Evolutionary conservation across 2,113 vertebrate genomes (phyloP).

Genomic region (Leptocoma aspasia): DNA sequence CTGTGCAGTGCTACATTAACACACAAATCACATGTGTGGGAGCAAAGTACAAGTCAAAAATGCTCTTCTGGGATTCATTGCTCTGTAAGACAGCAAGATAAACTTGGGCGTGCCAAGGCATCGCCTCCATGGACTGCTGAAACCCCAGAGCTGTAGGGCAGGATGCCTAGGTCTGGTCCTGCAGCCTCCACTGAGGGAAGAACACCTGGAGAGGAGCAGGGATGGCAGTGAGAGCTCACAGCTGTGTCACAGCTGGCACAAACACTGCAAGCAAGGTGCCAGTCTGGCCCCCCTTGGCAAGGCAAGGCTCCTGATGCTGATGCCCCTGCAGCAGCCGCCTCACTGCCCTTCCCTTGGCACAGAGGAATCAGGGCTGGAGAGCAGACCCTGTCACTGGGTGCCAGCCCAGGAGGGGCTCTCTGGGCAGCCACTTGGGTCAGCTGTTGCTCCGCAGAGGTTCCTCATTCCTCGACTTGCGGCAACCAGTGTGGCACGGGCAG

Average conservation of each 20-base stretch:
- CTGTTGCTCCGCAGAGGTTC: neutral
- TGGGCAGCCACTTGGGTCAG: neutral
- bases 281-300: too few relatives aligned
- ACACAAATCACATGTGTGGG: accelerated
- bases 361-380: neutral
- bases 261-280: neutral
- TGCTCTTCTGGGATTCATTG: neutral
- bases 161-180: neutral
- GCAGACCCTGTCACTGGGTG: accelerated
- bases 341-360: accelerated
- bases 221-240: neutral
- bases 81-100: neutral
- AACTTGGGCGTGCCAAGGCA: neutral
- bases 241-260: neutral
- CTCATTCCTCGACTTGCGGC: accelerated
- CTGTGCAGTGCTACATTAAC: accelerated
- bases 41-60: neutral
- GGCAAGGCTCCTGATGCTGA: neutral
- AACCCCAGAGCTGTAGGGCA: neutral
- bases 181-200: neutral
- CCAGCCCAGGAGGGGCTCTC: neutral
- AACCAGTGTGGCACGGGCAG: neutral
- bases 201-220: neutral
- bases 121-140: neutral
- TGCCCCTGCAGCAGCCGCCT: neutral